These are phyloP conservation scores for Sandelia bainsii DNA, from an alignment of 2,797 vertebrate species.

Conservation along the genomic window DNA sequence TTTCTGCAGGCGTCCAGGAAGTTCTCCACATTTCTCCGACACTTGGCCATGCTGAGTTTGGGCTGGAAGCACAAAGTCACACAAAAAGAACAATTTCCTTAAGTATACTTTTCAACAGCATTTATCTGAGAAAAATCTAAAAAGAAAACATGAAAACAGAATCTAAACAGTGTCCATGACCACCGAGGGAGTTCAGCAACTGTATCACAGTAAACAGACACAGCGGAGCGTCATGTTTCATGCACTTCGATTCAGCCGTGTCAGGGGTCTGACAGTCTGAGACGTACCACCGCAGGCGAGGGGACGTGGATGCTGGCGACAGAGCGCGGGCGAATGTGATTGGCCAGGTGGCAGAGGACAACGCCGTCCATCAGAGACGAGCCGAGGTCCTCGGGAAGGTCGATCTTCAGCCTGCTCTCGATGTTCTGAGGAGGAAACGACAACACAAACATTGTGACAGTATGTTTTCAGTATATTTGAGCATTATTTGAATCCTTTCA, in stretches of 20 bases:
- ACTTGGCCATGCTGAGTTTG: conserved; percentile 98
- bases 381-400: conserved; percentile 92
- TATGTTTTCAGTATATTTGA: too few species aligned
- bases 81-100: neutral
- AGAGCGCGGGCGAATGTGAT: conserved; percentile 92
- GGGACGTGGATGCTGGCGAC: conserved; percentile 95
- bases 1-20: conserved; percentile 96
- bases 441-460: neutral
- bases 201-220: neutral
- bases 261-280: neutral
- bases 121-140: too few species aligned
- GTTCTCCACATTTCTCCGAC: conserved; percentile 96
- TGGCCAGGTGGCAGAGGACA: conserved; percentile 94
- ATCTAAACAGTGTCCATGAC: too few species aligned
- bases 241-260: neutral
- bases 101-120: neutral
- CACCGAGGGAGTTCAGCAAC: neutral
- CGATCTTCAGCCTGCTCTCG: conserved; percentile 92
- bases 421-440: conserved; percentile 74
- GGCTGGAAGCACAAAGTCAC: conserved; percentile 82
- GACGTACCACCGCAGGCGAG: conserved; percentile 93
- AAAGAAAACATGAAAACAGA: too few species aligned
- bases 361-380: conserved; percentile 95
- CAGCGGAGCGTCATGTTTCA: too few species aligned
- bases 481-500: too few species aligned